Base-by-base conservation (phyloP, 1,140 invertebrate species). In the Atta cephalotes region DNA sequence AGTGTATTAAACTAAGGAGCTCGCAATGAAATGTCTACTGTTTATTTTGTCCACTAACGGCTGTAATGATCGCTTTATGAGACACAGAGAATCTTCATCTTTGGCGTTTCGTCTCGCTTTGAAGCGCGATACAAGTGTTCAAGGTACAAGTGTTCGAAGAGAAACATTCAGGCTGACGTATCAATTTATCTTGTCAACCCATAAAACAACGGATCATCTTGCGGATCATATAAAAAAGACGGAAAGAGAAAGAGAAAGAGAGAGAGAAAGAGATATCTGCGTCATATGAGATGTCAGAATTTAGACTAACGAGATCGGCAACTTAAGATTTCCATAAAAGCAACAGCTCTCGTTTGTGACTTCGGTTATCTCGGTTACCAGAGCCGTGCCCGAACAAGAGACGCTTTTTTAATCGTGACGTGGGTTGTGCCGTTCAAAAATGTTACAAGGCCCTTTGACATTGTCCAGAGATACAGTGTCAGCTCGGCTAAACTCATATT, bases 301-400 rank as follows among this genome's bases (percentile, higher is more conserved):
- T 53, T 31, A 31, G 21, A 76, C 31, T 49, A 39, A 68, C 56
- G 16, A 56, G 74, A 79, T 90, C 70, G 72, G 60, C 60, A 77
- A 90, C 60, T 68, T 74, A 56, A 80, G 58, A 77, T 78, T 84
- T 87, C 58, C 76, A 68, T 74, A 81, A 88, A 90, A 90, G 86
- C 79, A 53, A 65, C 58, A 25, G 51, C 56, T 62, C 60, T 70
- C 56, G 58, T 80, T 14, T 53, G 76, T 86, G 81, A 89, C 68
- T 87, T 81, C 60, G 31, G 71, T 88, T 90, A 82, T 86, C 90
- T 81, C 60, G 39, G 71, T 88, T 90, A 82, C 86, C 49, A 60
- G 76, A 85, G 78, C 39, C 74, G 45, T 39, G 35, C 25, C 60
- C 60, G 62, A 90, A 91, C 89, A 91, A 91, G 77, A 81, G 53